Evolutionary conservation across 2,888 invertebrate genomes (phyloP).

Genomic region (Trileptium ribeirensis): DNA sequence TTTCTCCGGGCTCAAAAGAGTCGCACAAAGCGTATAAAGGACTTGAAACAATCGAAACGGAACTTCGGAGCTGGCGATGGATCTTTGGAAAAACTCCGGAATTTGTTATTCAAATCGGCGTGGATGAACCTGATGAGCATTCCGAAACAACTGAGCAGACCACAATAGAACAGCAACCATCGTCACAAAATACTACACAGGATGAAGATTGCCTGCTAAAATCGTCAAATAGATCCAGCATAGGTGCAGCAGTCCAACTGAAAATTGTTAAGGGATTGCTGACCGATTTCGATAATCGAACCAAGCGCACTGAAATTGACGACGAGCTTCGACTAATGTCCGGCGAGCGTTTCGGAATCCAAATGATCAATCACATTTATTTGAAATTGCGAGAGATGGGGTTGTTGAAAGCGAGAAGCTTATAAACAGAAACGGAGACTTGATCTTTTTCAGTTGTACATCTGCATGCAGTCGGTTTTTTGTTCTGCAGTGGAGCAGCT

Average conservation of each 20-base stretch:
- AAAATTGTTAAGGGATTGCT: not conserved
- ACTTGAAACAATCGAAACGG: constrained; percentile 61
- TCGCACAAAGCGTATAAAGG: constrained; percentile 81
- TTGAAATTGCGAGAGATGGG: not conserved
- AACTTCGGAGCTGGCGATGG: constrained; percentile 77
- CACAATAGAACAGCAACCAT: too few species aligned
- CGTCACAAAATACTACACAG: too few species aligned
- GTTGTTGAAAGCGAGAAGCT: too few species aligned
- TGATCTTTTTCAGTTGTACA: too few species aligned
- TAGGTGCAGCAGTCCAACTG: not conserved
- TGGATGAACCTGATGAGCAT: not conserved
- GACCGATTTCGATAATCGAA: not conserved
- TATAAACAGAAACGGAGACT: too few species aligned
- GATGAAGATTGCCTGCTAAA: too few species aligned
- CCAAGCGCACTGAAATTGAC: not conserved
- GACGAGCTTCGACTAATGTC: not conserved
- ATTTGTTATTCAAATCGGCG: not conserved
- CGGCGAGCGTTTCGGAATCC: not conserved
- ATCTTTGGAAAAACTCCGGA: constrained; percentile 73
- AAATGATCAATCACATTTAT: not conserved
- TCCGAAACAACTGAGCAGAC: too few species aligned
- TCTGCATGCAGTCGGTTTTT: too few species aligned
- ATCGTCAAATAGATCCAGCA: too few species aligned
- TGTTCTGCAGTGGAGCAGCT: too few species aligned
- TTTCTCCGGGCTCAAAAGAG: constrained; percentile 48